Evolutionary conservation across 2,113 vertebrate species (phyloP), one percentile per base, ranked within the genome.

Genomic region (Cynoglossus semilaevis): DNA sequence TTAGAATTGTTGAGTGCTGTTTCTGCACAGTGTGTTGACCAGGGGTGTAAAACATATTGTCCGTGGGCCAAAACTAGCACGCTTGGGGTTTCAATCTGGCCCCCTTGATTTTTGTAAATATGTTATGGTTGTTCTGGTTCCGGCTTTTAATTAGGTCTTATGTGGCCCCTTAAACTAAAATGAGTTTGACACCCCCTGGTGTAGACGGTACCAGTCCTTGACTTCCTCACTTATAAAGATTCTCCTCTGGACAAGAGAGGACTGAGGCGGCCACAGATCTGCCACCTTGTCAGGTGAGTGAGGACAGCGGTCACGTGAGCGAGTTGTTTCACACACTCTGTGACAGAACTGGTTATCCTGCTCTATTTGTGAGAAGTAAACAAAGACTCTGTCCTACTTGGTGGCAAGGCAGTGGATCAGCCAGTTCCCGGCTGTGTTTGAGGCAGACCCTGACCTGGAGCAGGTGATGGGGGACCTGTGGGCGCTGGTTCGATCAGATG

Each of bases 361-460:
- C 66, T 78, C 53, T n/a, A 3, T 68, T 45, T 76, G 74, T 51
- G 34, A 35, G 66, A 68, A 50, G 75, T 85, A 85, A 87, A 82
- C 79, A 72, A 80, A 51, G 70, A 71, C 63, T 72, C 15, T 73
- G 53, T 76, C 44, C n/a, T 66, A 59, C 67, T 69, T 35, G 4
- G 18, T 64, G 59, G 54, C n/a, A 85, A 94, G 93, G 85, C 92
- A 92, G 74, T 96, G 94, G 94, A 89, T 93, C 60, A 78, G 72
- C 47, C 90, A 91, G 64, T 92, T 93, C 75, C 91, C 92, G 0
- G 88, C 90, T 1, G 88, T 88, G 6, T 90, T 95, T 44, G 91
- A 91, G 69, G 86, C 89, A 9, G 92, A 95, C 55, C 90, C 89
- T 38, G 81, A 87, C 15, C 81, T 96, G 1, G 92, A 94, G 65